Evolutionary conservation across 1,140 invertebrate genomes (phyloP).

Genomic region (Teleogryllus occipitalis): DNA sequence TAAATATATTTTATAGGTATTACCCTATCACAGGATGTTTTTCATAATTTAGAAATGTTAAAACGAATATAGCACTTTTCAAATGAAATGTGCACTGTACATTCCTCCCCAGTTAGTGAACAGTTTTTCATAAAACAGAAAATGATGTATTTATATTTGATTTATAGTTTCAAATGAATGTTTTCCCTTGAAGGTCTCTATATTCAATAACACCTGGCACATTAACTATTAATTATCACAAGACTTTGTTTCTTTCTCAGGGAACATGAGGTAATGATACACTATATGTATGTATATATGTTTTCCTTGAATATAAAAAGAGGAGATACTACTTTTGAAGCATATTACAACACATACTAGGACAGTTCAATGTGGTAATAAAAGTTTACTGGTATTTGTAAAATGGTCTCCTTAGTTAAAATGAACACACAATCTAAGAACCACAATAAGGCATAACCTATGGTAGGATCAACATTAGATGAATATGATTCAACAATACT

Average conservation of each 20-base stretch:
- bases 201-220: background rate
- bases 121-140: too few species aligned
- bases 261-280: background rate
- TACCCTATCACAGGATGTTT: too few species aligned
- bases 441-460: constrained; percentile 4
- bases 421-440: constrained; percentile 1
- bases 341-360: background rate
- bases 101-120: too few species aligned
- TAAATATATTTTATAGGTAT: too few species aligned
- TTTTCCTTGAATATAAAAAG: background rate
- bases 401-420: background rate
- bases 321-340: background rate
- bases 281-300: background rate
- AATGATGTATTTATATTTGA: too few species aligned
- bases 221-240: background rate
- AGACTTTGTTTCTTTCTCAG: constrained; percentile 4
- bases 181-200: background rate
- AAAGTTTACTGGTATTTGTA: background rate
- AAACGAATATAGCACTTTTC: too few species aligned
- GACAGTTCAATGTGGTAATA: background rate
- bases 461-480: background rate
- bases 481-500: background rate
- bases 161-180: too few species aligned
- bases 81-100: too few species aligned
- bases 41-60: too few species aligned